phyloP scores from a whole-genome alignment of 1,140 invertebrate genomes.

The Stratiolaelaps scimitus region DNA sequence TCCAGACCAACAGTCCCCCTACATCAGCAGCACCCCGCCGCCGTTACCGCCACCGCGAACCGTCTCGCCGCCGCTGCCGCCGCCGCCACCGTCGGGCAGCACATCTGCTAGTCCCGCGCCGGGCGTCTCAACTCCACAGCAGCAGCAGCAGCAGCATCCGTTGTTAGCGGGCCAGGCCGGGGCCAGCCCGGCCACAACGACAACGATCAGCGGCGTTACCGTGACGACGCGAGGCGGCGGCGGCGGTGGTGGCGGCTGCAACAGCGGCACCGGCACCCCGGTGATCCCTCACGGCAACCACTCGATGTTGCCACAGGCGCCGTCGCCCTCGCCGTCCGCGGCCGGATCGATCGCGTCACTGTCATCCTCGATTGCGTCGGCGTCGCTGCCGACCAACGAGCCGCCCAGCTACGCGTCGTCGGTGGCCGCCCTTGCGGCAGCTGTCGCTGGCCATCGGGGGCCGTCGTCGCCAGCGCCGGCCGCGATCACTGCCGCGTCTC shows the following conservation, averaged over 20 bases:
- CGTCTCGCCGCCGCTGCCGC: conserved; percentile 38
- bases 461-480: conserved; percentile 43
- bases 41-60: conserved; percentile 32
- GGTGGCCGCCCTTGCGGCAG: conserved; percentile 68
- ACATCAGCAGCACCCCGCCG: conserved; percentile 37
- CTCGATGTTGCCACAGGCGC: conserved; percentile 32
- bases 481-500: conserved; percentile 29
- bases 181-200: conserved; percentile 27
- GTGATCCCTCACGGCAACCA: conserved; percentile 35
- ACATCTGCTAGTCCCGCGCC: not conserved
- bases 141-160: not conserved
- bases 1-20: conserved; percentile 36
- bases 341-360: conserved; percentile 31
- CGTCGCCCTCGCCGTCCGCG: conserved; percentile 36
- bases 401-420: conserved; percentile 80
- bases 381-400: conserved; percentile 60
- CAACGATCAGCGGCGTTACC: conserved; percentile 27
- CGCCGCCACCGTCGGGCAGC: conserved; percentile 38
- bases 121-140: not conserved
- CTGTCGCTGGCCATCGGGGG: conserved; percentile 45
- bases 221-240: conserved; percentile 8
- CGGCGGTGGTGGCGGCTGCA: not conserved
- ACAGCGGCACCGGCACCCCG: not conserved
- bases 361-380: not conserved
- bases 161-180: conserved; percentile 29